Conservation (phyloP, 2,797 vertebrate genomes). For the Chloroceryle inda region DNA sequence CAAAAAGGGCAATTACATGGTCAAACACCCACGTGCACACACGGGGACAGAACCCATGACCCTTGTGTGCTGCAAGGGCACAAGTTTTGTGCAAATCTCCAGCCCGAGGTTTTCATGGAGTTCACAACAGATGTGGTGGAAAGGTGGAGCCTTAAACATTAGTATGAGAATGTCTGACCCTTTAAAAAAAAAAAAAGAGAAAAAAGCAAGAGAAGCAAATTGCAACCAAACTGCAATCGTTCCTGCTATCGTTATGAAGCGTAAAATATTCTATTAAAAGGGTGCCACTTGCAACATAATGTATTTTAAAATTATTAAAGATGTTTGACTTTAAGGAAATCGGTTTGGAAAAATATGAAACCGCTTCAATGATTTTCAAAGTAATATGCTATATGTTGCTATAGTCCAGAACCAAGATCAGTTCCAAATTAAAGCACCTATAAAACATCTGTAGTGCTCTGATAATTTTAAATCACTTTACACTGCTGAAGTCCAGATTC, state of each 20-base stretch:
- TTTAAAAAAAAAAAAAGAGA: background rate
- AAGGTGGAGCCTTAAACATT: background rate
- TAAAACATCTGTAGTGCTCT: constrained; percentile 75
- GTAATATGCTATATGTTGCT: constrained; percentile 7
- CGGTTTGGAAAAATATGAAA: constrained; percentile 22
- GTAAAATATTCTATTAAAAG: constrained; percentile 68
- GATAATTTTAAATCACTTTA: constrained; percentile 77
- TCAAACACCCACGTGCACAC: background rate
- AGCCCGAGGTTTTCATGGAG: accelerated
- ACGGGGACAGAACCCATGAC: background rate
- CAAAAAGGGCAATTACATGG: background rate
- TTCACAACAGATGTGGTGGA: background rate
- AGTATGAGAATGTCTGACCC: background rate
- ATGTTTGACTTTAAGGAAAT: constrained; percentile 53
- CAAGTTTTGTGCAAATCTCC: background rate
- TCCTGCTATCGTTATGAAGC: constrained; percentile 3
- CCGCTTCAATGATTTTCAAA: constrained; percentile 42
- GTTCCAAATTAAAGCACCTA: constrained; percentile 75
- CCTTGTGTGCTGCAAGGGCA: background rate
- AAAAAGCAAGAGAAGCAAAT: background rate
- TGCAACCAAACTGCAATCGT: background rate
- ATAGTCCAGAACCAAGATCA: constrained; percentile 65
- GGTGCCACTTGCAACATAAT: constrained; percentile 19
- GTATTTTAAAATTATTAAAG: constrained; percentile 70
- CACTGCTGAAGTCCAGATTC: constrained; percentile 69